Evolutionary conservation across 2,888 invertebrate species (phyloP).

Genomic region (Altica lythri): DNA sequence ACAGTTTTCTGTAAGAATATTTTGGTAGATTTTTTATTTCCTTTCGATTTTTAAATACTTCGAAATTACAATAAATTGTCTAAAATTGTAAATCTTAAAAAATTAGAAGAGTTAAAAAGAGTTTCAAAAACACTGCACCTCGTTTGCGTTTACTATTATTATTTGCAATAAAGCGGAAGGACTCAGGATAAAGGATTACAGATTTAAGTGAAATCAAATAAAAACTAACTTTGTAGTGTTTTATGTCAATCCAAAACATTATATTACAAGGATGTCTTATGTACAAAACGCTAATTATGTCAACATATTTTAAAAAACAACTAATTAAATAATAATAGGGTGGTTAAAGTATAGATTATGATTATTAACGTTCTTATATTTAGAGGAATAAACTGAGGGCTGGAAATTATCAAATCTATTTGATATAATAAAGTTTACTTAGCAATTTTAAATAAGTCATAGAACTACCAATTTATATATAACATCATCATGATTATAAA

Average conservation of each 20-base stretch:
- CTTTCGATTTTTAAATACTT: no score
- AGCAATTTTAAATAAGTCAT: background rate
- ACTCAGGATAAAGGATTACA: no score
- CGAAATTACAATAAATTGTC: no score
- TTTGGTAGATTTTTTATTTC: no score
- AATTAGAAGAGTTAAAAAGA: no score
- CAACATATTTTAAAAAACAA: constrained; percentile 33
- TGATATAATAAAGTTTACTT: background rate
- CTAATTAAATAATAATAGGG: constrained; percentile 18
- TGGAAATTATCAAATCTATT: constrained; percentile 11
- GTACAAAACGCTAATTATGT: constrained; percentile 41
- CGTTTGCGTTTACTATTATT: no score
- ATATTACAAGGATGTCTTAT: constrained; percentile 42
- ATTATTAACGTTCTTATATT: constrained; percentile 1
- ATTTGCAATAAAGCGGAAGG: no score
- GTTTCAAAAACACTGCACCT: no score
- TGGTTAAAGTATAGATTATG: constrained; percentile 14
- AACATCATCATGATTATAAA: background rate
- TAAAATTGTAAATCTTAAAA: no score
- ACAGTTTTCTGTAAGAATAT: no score
- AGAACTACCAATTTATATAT: background rate
- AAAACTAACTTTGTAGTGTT: no score
- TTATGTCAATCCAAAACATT: constrained; percentile 39
- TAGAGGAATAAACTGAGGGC: background rate
- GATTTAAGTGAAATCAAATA: no score